These are phyloP conservation scores for Acrocephalus arundinaceus DNA, from an alignment of 2,113 vertebrate genomes.

Conservation along the genomic window DNA sequence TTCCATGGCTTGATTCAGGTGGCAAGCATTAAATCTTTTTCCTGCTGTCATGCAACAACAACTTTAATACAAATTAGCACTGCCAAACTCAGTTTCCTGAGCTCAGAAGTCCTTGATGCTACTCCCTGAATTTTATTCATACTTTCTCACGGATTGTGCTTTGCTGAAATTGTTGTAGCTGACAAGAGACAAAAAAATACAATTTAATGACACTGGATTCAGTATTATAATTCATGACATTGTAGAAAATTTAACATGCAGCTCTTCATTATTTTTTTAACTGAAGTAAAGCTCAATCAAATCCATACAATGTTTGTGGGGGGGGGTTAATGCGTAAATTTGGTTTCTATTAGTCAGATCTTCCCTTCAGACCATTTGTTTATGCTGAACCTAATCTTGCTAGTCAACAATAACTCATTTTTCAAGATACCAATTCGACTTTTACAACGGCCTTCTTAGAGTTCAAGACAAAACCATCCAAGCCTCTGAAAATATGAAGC, in stretches of 20 bases:
- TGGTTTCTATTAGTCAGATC: slow-evolving; percentile 30
- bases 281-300: slow-evolving; percentile 65
- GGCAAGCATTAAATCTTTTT: slow-evolving; percentile 88
- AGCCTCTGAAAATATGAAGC: slow-evolving; percentile 4
- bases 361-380: slow-evolving; percentile 58
- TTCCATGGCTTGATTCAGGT: slow-evolving; percentile 84
- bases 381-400: slow-evolving; percentile 51
- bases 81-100: slow-evolving; percentile 81
- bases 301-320: neutral
- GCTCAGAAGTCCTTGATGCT: slow-evolving; percentile 81
- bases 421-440: neutral
- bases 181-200: slow-evolving; percentile 70
- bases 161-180: slow-evolving; percentile 69
- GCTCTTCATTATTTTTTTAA: slow-evolving; percentile 69
- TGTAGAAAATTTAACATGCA: slow-evolving; percentile 56
- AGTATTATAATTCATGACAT: slow-evolving; percentile 60
- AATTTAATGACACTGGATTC: slow-evolving; percentile 69
- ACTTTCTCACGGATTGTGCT: slow-evolving; percentile 68
- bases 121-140: slow-evolving; percentile 80
- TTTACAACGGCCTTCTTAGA: slow-evolving; percentile 17
- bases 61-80: slow-evolving; percentile 87
- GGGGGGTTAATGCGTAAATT: slow-evolving; percentile 20
- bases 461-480: slow-evolving; percentile 48
- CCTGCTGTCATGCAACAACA: slow-evolving; percentile 87
- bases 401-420: slow-evolving; percentile 67